These are phyloP conservation scores for Pantala flavescens DNA, from an alignment of 1,140 invertebrate species.

Conservation along the genomic window DNA sequence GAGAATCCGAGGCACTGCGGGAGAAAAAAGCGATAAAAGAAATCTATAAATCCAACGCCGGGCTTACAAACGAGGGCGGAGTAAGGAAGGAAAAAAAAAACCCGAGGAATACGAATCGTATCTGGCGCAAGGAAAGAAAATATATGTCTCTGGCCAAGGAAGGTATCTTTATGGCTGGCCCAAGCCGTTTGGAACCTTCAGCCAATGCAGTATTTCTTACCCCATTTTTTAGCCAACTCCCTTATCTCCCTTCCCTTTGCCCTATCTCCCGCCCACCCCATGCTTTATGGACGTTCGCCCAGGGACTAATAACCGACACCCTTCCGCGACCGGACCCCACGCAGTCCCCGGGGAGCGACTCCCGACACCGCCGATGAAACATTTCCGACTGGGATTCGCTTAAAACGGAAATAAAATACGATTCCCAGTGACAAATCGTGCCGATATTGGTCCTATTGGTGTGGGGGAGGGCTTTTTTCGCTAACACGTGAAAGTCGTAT, in stretches of 20 bases:
- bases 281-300: no score
- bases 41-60: no score
- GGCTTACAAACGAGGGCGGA: no score
- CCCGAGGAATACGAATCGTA: no score
- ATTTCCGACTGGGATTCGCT: neutral
- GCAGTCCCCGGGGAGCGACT: neutral
- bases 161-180: neutral
- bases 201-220: conserved; percentile 9
- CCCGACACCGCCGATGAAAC: neutral
- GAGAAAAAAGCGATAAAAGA: no score
- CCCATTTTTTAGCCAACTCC: neutral
- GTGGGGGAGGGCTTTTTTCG: neutral
- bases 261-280: neutral
- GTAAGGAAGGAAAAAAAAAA: no score
- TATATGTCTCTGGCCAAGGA: neutral
- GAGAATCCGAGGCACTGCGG: no score
- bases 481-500: neutral
- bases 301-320: no score
- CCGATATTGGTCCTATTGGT: neutral
- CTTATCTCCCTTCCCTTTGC: neutral
- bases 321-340: neutral
- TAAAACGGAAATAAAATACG: neutral
- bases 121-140: no score
- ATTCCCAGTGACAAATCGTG: neutral
- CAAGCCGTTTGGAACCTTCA: neutral